Evolutionary conservation across 2,797 vertebrate genomes (phyloP), one percentile per base, ranked within the genome.

Genomic region (Gorsachius magnificus): DNA sequence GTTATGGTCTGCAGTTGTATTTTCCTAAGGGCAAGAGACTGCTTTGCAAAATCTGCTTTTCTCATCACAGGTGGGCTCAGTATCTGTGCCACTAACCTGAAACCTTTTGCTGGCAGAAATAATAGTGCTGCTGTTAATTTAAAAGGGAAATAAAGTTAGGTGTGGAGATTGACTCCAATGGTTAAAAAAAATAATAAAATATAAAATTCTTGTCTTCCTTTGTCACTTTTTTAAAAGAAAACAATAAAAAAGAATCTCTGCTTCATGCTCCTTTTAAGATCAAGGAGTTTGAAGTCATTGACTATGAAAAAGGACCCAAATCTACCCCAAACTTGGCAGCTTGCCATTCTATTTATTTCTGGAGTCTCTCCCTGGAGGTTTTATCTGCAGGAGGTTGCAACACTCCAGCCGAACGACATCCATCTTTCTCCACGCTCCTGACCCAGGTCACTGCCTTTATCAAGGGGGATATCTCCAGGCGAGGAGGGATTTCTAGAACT

Each of bases 361-460:
- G 79, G 82, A 95, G 75, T 58, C 83, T 89, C 66, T 95, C 86
- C 74, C 88, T 95, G 69, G 68, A 92, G 93, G 84, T 81, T 90
- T 98, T 96, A 96, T 96, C 96, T 90, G 74, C 81, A 64, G 77
- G 80, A 92, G 79, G 54, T 84, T 97, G 96, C 85, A 96, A 76
- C 89, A 90, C 92, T 90, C 70, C 25, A 60, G 65, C 48, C 8
- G 11, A 96, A n/a, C 0, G 7, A 90, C 96, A 96, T 97, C 91
- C 81, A 94, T 97, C 97, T 90, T 96, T 94, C 90, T 90, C 91
- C 87, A 65, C 0, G 0, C 75, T 91, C 58, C 89, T 97, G 96
- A 96, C 97, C 95, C 28, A 41, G 92, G 96, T 97, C 95, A 91
- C 69, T 94, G 77, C 93, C 90, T 97, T 96, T 95, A 94, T 95